Base-by-base conservation (phyloP, 1,140 invertebrate species). In the Metaphire vulgaris region DNA sequence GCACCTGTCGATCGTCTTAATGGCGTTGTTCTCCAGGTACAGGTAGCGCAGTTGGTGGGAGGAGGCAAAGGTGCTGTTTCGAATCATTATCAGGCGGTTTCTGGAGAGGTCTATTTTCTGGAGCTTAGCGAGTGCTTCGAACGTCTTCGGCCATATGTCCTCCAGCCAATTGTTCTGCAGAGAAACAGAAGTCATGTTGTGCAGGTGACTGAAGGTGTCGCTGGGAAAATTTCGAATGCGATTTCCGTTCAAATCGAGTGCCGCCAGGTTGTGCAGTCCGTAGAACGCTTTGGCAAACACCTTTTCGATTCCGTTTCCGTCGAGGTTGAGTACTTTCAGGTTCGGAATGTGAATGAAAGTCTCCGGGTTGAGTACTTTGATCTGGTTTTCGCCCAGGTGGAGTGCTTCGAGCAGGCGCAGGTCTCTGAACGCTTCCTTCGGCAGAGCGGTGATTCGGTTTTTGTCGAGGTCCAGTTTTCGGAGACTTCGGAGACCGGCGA, bases 251-350 rank as follows among this genome's bases (percentile, higher is more conserved):
- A 93, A 84, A 77, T 88, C 88, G 16, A 93, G 85, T 69, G 89
- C 89, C 71, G 88, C 88, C 72, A 93, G 85, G 26, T 88, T 88
- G 0, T 91, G 91, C 30, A 93, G 81, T 81, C 91, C 89, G 1
- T 89, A 87, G 83, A 93, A 92, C 0, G 90, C 89, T 78, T 90
- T 88, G 64, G 90, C 89, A 75, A 90, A 89, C 69, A 93, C 89
- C 82, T 91, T 91, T 0, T 88, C 83, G 67, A 93, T 90, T 79
- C 87, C 87, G 83, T 93, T 93, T 69, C 91, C 89, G 76, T 91
- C 89, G 75, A 93, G 85, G 83, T 89, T 90, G 72, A 93, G 87
- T 1, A 88, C 85, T 2, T 88, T 88, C 68, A 93, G 83, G 83
- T 89, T 92, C 0, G 87, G 88, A 77, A 92, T 87, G 79, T 90